A percentile compares a stretch with the other conserved stretches of the same genome.
Conservation (phyloP, 2,888 invertebrate genomes). For the Andricus quercusramuli region DNA sequence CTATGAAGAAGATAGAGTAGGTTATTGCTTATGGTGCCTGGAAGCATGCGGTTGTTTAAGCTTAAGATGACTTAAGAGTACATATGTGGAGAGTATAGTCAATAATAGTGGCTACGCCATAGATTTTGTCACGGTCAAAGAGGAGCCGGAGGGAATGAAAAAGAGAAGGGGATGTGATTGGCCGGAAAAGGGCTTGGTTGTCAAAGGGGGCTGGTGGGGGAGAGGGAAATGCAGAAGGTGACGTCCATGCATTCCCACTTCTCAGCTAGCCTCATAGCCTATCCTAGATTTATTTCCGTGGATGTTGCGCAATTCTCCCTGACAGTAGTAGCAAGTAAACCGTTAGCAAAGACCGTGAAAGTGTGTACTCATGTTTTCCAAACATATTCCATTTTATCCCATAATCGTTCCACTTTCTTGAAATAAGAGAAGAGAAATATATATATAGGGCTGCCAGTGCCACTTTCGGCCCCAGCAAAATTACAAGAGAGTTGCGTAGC, state of each 20-base stretch:
- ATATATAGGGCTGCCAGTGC: too few relatives aligned
- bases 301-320: constrained; percentile 38
- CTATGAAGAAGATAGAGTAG: background rate
- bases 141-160: constrained; percentile 7
- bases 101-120: background rate
- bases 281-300: constrained; percentile 32
- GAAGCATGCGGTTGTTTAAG: too few relatives aligned
- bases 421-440: too few relatives aligned
- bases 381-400: background rate
- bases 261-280: background rate
- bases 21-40: too few relatives aligned
- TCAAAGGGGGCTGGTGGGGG: background rate
- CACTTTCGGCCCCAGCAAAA: too few relatives aligned
- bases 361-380: constrained; percentile 5
- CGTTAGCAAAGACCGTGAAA: constrained; percentile 16
- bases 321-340: constrained; percentile 21
- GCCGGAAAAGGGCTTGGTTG: constrained; percentile 35
- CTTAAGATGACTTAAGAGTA: too few relatives aligned
- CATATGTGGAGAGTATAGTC: too few relatives aligned
- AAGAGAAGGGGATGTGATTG: constrained; percentile 19
- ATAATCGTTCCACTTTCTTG: background rate
- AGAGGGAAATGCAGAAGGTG: constrained; percentile 14
- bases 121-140: constrained; percentile 17
- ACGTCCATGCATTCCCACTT: constrained; percentile 9
- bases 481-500: too few relatives aligned